A percentile compares a stretch with the other conserved stretches of the same genome.
Conservation (phyloP, 2,797 vertebrate species). For the Champsocephalus esox region DNA sequence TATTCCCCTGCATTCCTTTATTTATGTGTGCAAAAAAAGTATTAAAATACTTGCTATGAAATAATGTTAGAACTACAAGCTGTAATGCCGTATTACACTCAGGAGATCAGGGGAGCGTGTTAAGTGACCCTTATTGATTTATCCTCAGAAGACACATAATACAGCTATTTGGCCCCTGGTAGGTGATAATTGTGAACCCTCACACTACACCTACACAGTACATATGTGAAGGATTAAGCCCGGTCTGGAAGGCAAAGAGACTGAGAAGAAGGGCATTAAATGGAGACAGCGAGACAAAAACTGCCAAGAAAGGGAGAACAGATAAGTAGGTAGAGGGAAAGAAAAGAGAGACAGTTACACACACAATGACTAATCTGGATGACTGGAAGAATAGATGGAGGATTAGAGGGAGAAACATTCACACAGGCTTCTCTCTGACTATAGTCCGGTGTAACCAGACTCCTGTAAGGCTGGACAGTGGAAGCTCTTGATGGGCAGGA, state of each 20-base stretch:
- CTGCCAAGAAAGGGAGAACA: constrained; percentile 22
- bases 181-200: constrained; percentile 23
- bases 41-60: background rate
- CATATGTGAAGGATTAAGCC: constrained; percentile 11
- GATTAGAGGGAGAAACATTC: constrained; percentile 73
- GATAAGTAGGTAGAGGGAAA: constrained; percentile 47
- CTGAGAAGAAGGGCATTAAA: constrained; percentile 19
- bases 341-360: constrained; percentile 30
- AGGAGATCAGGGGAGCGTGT: constrained; percentile 15
- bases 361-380: constrained; percentile 78
- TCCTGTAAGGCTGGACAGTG: constrained; percentile 62
- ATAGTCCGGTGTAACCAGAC: constrained; percentile 72
- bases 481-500: constrained; percentile 80
- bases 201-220: constrained; percentile 9
- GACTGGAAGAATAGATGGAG: constrained; percentile 65
- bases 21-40: too few relatives aligned
- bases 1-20: background rate
- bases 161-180: constrained; percentile 21
- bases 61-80: background rate
- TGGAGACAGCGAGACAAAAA: constrained; percentile 24
- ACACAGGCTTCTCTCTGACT: constrained; percentile 62
- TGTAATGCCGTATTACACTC: background rate
- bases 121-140: constrained; percentile 39
- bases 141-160: constrained; percentile 35
- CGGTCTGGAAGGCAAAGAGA: constrained; percentile 27